Base-by-base conservation (phyloP, 2,888 invertebrate species). In the Apocheima hispidaria region DNA sequence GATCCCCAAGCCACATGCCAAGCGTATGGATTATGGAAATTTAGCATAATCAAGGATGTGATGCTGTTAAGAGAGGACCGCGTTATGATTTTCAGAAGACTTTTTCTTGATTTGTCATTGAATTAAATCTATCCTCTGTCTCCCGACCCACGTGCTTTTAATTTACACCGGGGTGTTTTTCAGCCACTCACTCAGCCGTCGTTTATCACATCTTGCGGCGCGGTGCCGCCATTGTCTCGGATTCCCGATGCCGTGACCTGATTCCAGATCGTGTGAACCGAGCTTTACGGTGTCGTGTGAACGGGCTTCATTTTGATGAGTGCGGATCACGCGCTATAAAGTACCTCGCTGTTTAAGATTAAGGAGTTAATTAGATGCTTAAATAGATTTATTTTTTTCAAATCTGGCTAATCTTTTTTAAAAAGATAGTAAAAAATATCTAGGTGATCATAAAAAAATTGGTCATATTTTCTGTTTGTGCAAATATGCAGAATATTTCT, bases 121-220 rank as follows among this genome's bases (percentile, higher is more conserved):
- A 55, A 51, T 55, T 7, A 10, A 2, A 20, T 14, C n/a, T 0
- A 6, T 3, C 26, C 56, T 10, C 2, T 14, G 2, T 38, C 51
- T 52, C 56, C 56, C 48, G 14, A 35, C 40, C 55, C 20, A 35
- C 26, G 14, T 51, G 46, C 62, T 57, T 68, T 70, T 70, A 87
- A 87, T 87, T 87, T 84, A 84, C 84, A 83, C 76, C 66, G 69
- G 65, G 73, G 73, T 73, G 79, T 83, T 83, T 83, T 84, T 75
- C 81, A 82, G 78, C 82, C 75, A 83, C 86, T 88, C 88, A 88
- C 84, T 83, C 74, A 74, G 60, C 72, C 74, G 80, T 84, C 87
- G 82, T 88, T 88, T 85, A 87, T 88, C 87, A 89, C 82, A 74
- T 74, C 76, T 70, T 71, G 60, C 48, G 49, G 21, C 33, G 70